phyloP scores from a whole-genome alignment of 2,113 vertebrate species.

The Rhagologus leucostigma region DNA sequence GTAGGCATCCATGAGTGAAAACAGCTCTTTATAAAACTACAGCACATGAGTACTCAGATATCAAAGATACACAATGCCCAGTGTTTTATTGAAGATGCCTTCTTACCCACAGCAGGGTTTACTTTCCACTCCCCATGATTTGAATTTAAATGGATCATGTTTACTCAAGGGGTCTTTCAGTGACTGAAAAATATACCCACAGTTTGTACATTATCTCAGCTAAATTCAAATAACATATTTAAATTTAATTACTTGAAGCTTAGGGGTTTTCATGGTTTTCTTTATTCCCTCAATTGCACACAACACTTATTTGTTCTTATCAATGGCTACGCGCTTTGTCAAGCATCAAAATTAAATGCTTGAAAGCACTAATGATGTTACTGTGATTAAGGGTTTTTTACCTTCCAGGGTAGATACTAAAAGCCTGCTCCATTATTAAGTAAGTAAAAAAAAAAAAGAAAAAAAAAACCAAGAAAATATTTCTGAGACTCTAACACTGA shows the following conservation, averaged over 20 bases:
- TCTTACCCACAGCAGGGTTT: conserved; percentile 20
- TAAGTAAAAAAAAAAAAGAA: not conserved
- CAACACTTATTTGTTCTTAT: conserved; percentile 66
- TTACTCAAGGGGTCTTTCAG: conserved; percentile 62
- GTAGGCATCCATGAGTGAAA: conserved; percentile 58
- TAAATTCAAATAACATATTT: conserved; percentile 70
- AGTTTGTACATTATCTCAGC: conserved; percentile 59
- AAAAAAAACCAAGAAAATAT: not conserved
- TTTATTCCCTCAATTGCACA: conserved; percentile 48
- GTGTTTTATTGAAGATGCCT: conserved; percentile 5
- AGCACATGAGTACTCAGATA: conserved; percentile 8
- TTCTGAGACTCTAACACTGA: not conserved
- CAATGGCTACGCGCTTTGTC: conserved; percentile 70
- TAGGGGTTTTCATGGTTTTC: conserved; percentile 64
- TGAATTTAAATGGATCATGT: conserved; percentile 50
- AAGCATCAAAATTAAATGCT: conserved; percentile 76
- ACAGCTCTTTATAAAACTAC: conserved; percentile 18
- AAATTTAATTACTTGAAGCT: conserved; percentile 74
- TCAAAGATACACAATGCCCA: conserved; percentile 1
- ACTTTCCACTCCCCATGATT: conserved; percentile 37
- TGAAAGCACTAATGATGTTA: conserved; percentile 73
- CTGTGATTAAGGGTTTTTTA: conserved; percentile 74
- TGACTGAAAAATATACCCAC: conserved; percentile 57
- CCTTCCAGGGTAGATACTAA: conserved; percentile 57
- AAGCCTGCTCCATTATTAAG: conserved; percentile 64